Percentiles rank a stretch among this genome's conserved stretches.
Evolutionary conservation across 2,797 vertebrate genomes (phyloP).

Genomic region (Corythornis leucogaster): DNA sequence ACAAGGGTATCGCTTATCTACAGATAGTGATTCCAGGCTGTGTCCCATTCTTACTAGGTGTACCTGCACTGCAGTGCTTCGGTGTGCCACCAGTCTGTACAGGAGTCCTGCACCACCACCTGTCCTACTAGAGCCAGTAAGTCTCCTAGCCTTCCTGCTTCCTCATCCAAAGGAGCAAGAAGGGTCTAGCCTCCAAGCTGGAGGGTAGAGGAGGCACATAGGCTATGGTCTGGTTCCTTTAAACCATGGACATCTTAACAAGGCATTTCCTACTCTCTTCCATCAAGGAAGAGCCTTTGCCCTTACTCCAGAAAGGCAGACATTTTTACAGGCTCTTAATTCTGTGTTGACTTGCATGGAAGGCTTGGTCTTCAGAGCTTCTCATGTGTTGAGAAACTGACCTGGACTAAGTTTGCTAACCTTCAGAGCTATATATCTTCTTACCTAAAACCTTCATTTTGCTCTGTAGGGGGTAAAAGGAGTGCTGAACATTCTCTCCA

Average conservation of each 20-base stretch:
- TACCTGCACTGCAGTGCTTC: slow-evolving; percentile 75
- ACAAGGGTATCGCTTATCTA: accelerated
- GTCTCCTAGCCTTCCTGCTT: background rate
- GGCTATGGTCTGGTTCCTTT: background rate
- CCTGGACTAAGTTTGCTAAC: background rate
- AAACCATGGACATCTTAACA: background rate
- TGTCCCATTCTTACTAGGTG: slow-evolving; percentile 20
- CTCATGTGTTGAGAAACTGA: background rate
- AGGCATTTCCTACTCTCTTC: background rate
- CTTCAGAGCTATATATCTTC: background rate
- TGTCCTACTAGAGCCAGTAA: slow-evolving; percentile 56
- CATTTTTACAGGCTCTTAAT: background rate
- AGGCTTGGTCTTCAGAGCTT: background rate
- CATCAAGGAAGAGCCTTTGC: background rate
- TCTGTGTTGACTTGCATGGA: accelerated
- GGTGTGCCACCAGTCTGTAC: slow-evolving; percentile 18
- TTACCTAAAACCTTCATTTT: background rate
- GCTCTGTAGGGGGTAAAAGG: slow-evolving; percentile 34
- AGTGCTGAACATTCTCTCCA: background rate
- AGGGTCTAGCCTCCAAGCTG: background rate
- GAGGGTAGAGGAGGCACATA: too few relatives aligned
- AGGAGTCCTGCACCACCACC: background rate
- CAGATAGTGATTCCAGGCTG: background rate
- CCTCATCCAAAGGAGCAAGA: background rate
- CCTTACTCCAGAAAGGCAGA: background rate